These are phyloP conservation scores for Acropternis orthonyx DNA, from an alignment of 2,797 vertebrate genomes.

Conservation along the genomic window DNA sequence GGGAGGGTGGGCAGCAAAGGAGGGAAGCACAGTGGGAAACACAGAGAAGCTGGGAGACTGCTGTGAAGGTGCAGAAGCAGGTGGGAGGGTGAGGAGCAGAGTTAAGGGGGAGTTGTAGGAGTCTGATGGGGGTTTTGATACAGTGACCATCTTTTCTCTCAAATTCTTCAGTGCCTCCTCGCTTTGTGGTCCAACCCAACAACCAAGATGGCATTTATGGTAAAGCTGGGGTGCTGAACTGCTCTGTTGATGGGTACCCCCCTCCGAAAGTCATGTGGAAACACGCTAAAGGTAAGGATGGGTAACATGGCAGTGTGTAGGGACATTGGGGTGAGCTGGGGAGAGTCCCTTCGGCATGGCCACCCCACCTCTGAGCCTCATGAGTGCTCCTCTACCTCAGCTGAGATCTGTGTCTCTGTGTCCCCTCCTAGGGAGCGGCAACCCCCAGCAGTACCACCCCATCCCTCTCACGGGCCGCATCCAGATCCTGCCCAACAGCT, in stretches of 20 bases:
- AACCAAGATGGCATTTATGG: slow-evolving; percentile 98
- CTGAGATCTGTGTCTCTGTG: neutral
- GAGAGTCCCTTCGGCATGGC: fast-evolving
- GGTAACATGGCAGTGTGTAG: fast-evolving
- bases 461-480: slow-evolving; percentile 96
- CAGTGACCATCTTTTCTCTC: neutral
- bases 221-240: slow-evolving; percentile 94
- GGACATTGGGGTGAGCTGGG: fast-evolving
- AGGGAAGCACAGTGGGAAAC: neutral
- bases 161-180: slow-evolving; percentile 86
- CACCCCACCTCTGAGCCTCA: fast-evolving
- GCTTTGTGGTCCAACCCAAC: slow-evolving; percentile 96
- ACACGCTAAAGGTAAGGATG: slow-evolving; percentile 87
- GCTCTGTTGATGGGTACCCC: slow-evolving; percentile 95
- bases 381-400: fast-evolving
- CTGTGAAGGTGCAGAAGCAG: neutral
- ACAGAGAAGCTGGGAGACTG: neutral
- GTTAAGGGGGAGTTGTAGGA: fast-evolving
- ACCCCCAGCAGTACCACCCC: slow-evolving; percentile 97
- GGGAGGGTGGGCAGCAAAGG: neutral
- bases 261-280: slow-evolving; percentile 99
- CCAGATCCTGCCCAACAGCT: slow-evolving; percentile 96
- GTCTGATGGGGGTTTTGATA: neutral
- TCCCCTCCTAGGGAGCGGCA: slow-evolving; percentile 84
- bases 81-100: neutral